Evolutionary conservation across 1,140 invertebrate species (phyloP), one percentile per base, ranked within the genome.

Genomic region (Drusus annulatus): DNA sequence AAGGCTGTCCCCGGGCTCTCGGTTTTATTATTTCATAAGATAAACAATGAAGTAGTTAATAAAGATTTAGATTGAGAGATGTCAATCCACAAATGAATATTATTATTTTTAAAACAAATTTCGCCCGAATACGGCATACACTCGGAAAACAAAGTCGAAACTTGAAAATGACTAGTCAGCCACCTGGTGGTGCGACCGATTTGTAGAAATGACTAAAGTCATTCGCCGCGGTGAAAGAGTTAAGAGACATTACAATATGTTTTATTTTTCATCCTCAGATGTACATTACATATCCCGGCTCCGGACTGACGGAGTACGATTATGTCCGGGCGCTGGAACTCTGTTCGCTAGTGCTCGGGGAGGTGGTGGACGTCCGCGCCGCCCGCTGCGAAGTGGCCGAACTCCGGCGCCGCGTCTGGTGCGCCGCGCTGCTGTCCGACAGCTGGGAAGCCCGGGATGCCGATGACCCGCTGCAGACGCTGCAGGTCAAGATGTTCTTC

Each of bases 401-500:
- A 73, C 28, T 76, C 75, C 58, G 82, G 58, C 83, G 79, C 31
- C 81, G 93, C 86, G 93, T 97, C 82, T 97, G 96, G 95, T 93
- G 93, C 76, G 91, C 92, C 13, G 93, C 95, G 7, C 93, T 97
- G 56, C 88, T 92, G 28, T 90, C 92, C 75, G 94, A 96, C 86
- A 89, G 90, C 54, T 97, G 94, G 94, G 88, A 90, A 17, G 1
- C 3, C 16, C 86, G 89, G 54, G 89, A 92, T 84, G 88, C 91
- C 15, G 92, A 93, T 84, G 90, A 90, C 84, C 92, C 91, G 1
- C 86, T 91, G 77, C 91, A 91, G 86, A 91, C 90, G 86, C 91
- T 94, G 71, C 92, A 93, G 84, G 89, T 92, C 77, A 93, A 94
- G 15, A 84, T 95, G 45, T 95, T 97, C 85, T 97, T 95, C 87